A percentile compares a stretch with the other conserved stretches of the same genome.
These are phyloP conservation scores for Lasioglossum baleicum DNA, from an alignment of 1,140 invertebrate genomes.

Conservation along the genomic window DNA sequence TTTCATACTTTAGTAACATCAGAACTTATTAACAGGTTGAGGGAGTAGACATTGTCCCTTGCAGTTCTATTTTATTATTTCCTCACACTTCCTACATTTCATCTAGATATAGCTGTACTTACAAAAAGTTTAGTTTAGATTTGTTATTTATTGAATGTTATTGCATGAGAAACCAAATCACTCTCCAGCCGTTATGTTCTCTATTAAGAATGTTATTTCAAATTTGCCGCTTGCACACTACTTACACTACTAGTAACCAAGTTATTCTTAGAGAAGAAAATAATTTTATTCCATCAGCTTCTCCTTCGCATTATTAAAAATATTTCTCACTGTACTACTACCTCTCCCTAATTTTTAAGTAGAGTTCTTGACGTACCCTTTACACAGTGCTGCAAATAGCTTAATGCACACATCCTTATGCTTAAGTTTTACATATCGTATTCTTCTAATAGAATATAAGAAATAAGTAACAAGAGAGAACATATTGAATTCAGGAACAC, in stretches of 20 bases:
- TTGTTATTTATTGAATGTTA: slow-evolving; percentile 50
- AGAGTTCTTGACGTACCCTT: not conserved
- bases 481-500: no score
- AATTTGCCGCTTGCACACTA: slow-evolving; percentile 48
- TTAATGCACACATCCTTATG: slow-evolving; percentile 1
- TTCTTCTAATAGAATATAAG: not conserved
- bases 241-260: slow-evolving; percentile 35
- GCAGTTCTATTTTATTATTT: slow-evolving; percentile 8
- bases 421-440: slow-evolving; percentile 2
- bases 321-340: slow-evolving; percentile 2
- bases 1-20: slow-evolving; percentile 12
- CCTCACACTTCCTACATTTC: not conserved
- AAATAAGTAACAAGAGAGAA: no score
- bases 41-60: slow-evolving; percentile 3
- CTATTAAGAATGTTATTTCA: slow-evolving; percentile 14
- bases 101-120: slow-evolving; percentile 10
- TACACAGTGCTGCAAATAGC: slow-evolving; percentile 2
- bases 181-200: slow-evolving; percentile 36
- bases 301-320: slow-evolving; percentile 2
- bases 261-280: slow-evolving; percentile 15
- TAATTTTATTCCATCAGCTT: slow-evolving; percentile 19
- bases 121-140: slow-evolving; percentile 33
- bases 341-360: not conserved
- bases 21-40: slow-evolving; percentile 12
- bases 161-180: slow-evolving; percentile 51